Evolutionary conservation across 2,888 invertebrate species (phyloP), one percentile per base, ranked within the genome.

Genomic region (Sturmia bella): DNA sequence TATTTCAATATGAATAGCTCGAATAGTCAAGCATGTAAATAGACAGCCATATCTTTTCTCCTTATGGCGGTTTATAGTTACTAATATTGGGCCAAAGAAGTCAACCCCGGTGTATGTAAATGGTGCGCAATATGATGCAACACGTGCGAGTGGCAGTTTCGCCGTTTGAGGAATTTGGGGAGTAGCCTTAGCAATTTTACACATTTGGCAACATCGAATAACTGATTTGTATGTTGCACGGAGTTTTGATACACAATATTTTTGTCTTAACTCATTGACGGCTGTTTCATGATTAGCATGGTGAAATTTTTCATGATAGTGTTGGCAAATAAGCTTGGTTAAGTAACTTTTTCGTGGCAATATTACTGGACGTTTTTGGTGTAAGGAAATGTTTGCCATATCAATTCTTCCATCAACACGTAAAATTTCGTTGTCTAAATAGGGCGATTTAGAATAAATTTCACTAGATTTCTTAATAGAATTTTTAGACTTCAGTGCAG

Each of bases 1-100:
- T 3, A 84, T 45, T 27, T 84, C 83, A 9, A 85, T 27, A 61
- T 84, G 83, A 6, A 80, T 19, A 1, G 84, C 85, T 19, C 85
- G 69, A n/a, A 78, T 73, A 1, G 83, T 84, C 17, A 82, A 52
- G 17, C 85, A 85, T 11, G 81, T 82, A 17, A 85, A 83, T 17
- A 72, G 17, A 24, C 32, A 32, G 3, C 81, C 81, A 27, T 81
- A 78, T 1, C 72, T 37, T 73, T 66, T 61, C 43, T 75, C 50
- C 15, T 41, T 52, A 41, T 75, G 66, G 32, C 68, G 68, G 21
- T 52, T 61, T 3, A 61, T 61, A 1, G 24, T 63, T 5, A 73
- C 63, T 21, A 69, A 11, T n/a, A 83, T 15, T 0, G 77, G 83
- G 0, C 80, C 80, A 39, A 83, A 78, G 37, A 61, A 79, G 43